Base-by-base conservation (phyloP, 2,797 vertebrate genomes). In the Allobates femoralis region DNA sequence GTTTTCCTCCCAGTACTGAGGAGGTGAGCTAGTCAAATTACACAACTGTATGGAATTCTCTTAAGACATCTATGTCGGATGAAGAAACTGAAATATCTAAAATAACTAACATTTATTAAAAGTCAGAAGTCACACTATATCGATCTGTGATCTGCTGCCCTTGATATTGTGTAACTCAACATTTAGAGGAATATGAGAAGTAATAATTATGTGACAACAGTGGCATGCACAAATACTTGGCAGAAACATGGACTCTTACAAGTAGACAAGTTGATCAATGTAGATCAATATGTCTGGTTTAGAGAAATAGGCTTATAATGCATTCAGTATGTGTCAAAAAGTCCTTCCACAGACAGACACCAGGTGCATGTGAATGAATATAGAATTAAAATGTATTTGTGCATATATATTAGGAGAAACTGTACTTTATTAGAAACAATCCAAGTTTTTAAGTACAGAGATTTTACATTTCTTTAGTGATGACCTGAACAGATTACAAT, bases 81-180 rank as follows among this genome's bases (percentile, higher is more conserved):
- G 55, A 32, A 80, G 30, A 67, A 82, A 71, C 21, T 19, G 5
- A 71, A 71, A 37, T 55, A 58, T 73, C 41, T 69, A 46, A 79
- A 67, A 78, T 55, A 51, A 85, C 75, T 79, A 85, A 67, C 46
- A 69, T 79, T 71, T 80, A 79, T 73, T 73, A 60, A 79, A 85
- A 79, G 50, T 0, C 37, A 66, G 79, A 79, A 58, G 84, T 79
- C 76, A 58, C n/a, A 30, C 2, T 21, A 71, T 79, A 79, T 85
- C 79, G 84, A 85, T 79, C 53, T 60, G 66, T 79, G 16, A 58
- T 66, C 64, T 58, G 14, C 32, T 58, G 69, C 69, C 62, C 83
- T 58, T 79, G 30, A 30, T 60, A 69, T 73, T 55, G 23, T 69
- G 53, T 26, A 34, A 58, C 77, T 73, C 41, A 12, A 30, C 16